Base-by-base conservation (phyloP, 2,888 invertebrate genomes). In the Sepioteuthis lessoniana region DNA sequence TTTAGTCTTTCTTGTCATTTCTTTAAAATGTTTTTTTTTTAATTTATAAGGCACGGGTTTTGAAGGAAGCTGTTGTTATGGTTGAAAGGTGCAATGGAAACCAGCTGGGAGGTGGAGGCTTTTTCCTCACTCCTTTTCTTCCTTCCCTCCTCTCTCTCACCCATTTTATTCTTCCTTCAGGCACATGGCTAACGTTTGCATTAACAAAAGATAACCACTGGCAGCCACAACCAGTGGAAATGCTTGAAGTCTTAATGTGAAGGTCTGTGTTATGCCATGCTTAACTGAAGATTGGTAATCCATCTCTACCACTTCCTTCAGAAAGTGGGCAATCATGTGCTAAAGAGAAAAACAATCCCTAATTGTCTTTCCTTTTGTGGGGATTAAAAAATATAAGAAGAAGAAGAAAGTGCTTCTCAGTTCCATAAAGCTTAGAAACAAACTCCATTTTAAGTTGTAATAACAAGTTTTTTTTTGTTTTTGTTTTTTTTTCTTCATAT, bases 291-390 rank as follows among this genome's bases (percentile, higher is more conserved):
- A 76, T 10, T 76, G n/a, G 76, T 76, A n/a, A 76, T 76, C 76
- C 76, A 76, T 76, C 76, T 76, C 19, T 4, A 76, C 13, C 76
- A n/a, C 19, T 76, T 76, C n/a, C 76, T 76, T 76, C 76, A n/a
- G 10, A 76, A 76, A 76, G 76, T 76, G 76, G 76, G 16, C 76
- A 76, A 76, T 76, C 76, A 76, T 76, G 16, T 76, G 76, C 76
- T 76, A 76, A 76, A 76, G 76, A 76, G 76, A 46, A 91, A 91
- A 91, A 91, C 91, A 91, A 91, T n/a, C 76, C n/a, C n/a, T n/a
- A 76, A 76, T 76, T 76, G 76, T 76, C 76, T 76, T 76, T 76
- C 76, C 76, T 76, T 76, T 76, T 76, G n/a, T 0, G 76, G n/a
- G 3, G 38, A 28, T n/a, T n/a, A 37, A 91, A 42, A 25, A 31